Base-by-base conservation (phyloP, 1,140 invertebrate genomes). In the Tetramorium alpestre region DNA sequence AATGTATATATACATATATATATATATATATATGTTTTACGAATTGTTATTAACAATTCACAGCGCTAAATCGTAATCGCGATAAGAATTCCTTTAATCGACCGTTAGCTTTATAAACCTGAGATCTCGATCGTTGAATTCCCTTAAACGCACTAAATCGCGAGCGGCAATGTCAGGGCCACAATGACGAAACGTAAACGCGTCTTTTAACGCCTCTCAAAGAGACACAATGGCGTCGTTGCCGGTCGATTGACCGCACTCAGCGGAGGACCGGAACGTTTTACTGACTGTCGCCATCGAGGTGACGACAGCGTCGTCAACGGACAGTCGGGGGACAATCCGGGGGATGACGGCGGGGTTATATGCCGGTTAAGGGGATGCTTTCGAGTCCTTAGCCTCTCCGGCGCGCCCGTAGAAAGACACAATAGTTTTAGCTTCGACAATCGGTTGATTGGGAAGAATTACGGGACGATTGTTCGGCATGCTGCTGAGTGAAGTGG, bases 381-480 rank as follows among this genome's bases (percentile, higher is more conserved):
- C 86, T 72, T 80, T 86, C 81, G 87, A 62, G 70, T 85, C 58
- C 67, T 69, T 38, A 70, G 38, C n/a, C 25, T 70, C 47, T 62
- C 28, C 18, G n/a, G 16, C 22, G 28, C 5, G 28, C 72, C 28
- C 25, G 33, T 75, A 54, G 64, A 87, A 89, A 89, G 90, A 91
- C 90, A 94, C 93, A 94, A 94, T 94, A 93, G 93, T 93, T 93
- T 93, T 92, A 93, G 90, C 91, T 92, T 91, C 87, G 90, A 94
- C 91, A 92, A 92, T 95, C 90, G 90, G 89, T 93, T 94, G 94
- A 95, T 95, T 94, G 93, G 93, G 89, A 94, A 94, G 92, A 94
- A 94, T 95, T 94, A 94, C 93, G 91, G 85, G 87, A 82, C 92
- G 93, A 95, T 94, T 95, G 93, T 94, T 92, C 92, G 91, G 22